phyloP scores from a whole-genome alignment of 1,140 invertebrate species.

The Conus ventricosus region DNA sequence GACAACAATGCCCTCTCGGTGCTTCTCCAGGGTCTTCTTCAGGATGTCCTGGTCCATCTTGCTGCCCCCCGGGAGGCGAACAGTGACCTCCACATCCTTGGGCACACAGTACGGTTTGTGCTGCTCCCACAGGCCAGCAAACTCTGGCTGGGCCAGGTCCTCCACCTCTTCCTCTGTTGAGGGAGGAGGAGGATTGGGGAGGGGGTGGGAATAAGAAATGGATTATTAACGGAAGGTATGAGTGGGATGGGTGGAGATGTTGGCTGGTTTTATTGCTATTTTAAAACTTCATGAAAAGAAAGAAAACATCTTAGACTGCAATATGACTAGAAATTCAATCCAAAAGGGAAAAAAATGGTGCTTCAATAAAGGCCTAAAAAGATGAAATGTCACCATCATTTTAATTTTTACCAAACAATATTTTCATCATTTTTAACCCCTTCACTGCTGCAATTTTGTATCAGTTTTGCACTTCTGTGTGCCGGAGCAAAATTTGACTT shows the following conservation, averaged over 20 bases:
- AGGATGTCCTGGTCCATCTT: conserved; percentile 75
- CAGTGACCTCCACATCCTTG: conserved; percentile 56
- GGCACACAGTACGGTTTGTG: conserved; percentile 69
- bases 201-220: neutral
- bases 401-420: neutral
- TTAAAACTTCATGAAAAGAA: neutral
- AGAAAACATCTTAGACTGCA: neutral
- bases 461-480: too few relatives aligned
- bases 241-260: neutral
- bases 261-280: neutral
- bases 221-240: neutral
- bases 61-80: conserved; percentile 52
- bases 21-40: conserved; percentile 66
- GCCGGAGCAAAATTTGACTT: too few relatives aligned
- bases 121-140: conserved; percentile 73
- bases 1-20: conserved; percentile 68
- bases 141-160: conserved; percentile 72
- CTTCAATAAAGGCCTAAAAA: neutral
- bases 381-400: neutral
- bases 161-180: conserved; percentile 56
- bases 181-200: neutral
- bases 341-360: neutral
- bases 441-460: too few relatives aligned
- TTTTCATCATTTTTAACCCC: too few relatives aligned
- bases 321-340: neutral